Evolutionary conservation across 2,797 vertebrate species (phyloP).

Genomic region (Leucoraja ocellata): DNA sequence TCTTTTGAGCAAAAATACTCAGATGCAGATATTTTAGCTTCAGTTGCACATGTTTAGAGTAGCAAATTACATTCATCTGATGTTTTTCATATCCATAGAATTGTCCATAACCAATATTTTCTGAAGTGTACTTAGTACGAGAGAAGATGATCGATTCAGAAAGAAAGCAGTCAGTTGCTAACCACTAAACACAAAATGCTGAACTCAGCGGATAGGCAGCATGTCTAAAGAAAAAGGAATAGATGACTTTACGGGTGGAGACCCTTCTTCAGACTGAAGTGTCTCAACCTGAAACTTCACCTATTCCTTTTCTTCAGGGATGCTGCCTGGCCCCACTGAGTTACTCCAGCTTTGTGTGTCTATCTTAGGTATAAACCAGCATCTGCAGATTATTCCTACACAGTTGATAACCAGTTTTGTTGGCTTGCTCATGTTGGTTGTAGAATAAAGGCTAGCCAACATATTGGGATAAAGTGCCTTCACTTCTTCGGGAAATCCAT

Average conservation of each 20-base stretch:
- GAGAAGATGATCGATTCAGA: neutral
- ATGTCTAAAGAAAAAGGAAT: too few species aligned
- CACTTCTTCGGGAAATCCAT: neutral
- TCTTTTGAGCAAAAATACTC: neutral
- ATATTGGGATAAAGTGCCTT: neutral
- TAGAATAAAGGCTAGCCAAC: neutral
- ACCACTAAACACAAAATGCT: too few species aligned
- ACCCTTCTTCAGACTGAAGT: too few species aligned
- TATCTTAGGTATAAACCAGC: too few species aligned
- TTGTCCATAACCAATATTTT: neutral
- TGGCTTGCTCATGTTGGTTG: neutral
- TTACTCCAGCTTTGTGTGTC: too few species aligned
- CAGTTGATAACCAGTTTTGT: neutral
- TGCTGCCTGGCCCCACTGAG: too few species aligned
- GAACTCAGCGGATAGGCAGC: too few species aligned
- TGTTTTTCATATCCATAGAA: neutral
- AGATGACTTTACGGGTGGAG: too few species aligned
- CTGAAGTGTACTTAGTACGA: neutral
- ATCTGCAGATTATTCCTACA: too few species aligned
- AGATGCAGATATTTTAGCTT: neutral
- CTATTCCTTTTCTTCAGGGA: too few species aligned
- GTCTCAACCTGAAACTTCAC: too few species aligned
- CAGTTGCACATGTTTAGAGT: neutral
- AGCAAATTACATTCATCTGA: neutral
- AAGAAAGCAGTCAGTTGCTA: neutral